Evolutionary conservation across 2,888 invertebrate species (phyloP), one percentile per base, ranked within the genome.

Genomic region (Xestia ashworthii): DNA sequence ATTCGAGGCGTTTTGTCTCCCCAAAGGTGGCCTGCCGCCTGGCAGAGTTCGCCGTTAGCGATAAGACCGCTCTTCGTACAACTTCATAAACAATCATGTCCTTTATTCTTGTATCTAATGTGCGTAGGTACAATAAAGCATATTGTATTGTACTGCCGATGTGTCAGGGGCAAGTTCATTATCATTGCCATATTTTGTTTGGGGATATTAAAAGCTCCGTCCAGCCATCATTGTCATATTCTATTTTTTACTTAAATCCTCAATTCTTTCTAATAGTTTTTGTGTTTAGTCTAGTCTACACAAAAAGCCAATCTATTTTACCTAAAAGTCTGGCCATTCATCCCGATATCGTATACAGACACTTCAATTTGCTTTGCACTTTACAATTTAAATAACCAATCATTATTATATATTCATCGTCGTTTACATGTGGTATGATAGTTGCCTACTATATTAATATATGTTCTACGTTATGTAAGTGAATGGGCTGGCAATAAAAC

Each of bases 291-390:
- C 69, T 71, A 60, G 41, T 46, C 14, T 66, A 53, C 16, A 8
- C 67, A 74, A 78, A 82, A 79, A 71, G 5, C 19, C 71, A 38
- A 79, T 70, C 69, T 55, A 67, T 73, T 70, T 64, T 60, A 80
- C 60, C 46, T 58, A 83, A 80, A 80, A 12, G 46, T 65, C 70
- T 71, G 82, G 77, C 46, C 55, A 78, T 74, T 71, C 71, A 74
- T 81, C 41, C 32, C 25, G 74, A 71, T 83, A 83, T 76, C 50
- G 71, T 74, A 83, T 71, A 76, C 76, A 74, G 76, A 76, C 58
- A 80, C 71, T 68, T 58, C 41, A 82, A 74, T 74, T 80, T 71
- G 64, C 55, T 83, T 83, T 71, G 69, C 72, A 68, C 64, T 82
- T 71, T 44, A 81, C 67, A 68, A 81, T 76, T 78, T 67, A 60